Evolutionary conservation across 2,888 invertebrate species (phyloP), one percentile per base, ranked within the genome.

Genomic region (Phyto melanocephala): DNA sequence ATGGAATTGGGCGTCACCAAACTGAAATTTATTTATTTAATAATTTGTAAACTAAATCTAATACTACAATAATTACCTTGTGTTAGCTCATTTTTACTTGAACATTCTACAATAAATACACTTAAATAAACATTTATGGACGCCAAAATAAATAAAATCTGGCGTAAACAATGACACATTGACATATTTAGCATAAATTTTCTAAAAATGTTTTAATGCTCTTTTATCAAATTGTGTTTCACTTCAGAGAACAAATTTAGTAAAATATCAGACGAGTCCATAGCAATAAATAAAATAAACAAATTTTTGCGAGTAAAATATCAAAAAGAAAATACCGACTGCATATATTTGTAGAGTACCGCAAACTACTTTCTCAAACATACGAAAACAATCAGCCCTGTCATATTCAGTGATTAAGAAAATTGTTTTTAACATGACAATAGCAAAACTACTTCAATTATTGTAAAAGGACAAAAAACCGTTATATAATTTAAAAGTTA

Each of bases 101-200:
- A 70, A 58, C 80, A 76, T 58, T 63, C 63, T 58, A 71, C 63
- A 58, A 71, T 58, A 76, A 75, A 70, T 70, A 71, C 56, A 80
- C 80, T 76, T 17, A 80, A 58, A 76, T 80, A 80, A 50, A 70
- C 50, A 76, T 65, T 76, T 76, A 76, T 52, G 45, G 56, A 70
- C n/a, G 70, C 65, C 40, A 76, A 76, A 33, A 71, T 35, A 40
- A 65, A 56, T 15, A 76, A 40, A 71, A 70, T 65, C 50, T 35
- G 70, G 40, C 63, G 76, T 60, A 65, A 56, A 45, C 65, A 76
- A 28, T 42, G 58, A 15, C 50, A 42, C 42, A 74, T 58, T 65
- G 63, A 45, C 70, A 71, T 76, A 42, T 22, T 70, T 47, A 22
- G 28, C 15, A 60, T 20, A 4, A 60, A 40, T 40, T 33, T 35